A percentile compares a stretch with the other conserved stretches of the same genome.
Evolutionary conservation across 1,140 invertebrate species (phyloP).

Genomic region (Proctacanthus coquilletti): DNA sequence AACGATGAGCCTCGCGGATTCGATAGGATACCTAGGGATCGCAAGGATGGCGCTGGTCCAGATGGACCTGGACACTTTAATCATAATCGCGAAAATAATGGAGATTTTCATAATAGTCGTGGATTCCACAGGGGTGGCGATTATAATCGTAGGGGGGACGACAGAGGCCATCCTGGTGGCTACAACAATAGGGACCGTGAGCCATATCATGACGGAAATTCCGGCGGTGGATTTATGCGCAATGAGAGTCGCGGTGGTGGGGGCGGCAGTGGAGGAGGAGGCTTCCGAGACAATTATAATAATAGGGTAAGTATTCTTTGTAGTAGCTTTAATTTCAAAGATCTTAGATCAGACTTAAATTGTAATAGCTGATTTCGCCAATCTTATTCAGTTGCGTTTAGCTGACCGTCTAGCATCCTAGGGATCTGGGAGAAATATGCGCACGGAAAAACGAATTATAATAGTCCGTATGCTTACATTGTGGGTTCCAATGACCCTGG

Average conservation of each 20-base stretch:
- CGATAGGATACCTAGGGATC: neutral
- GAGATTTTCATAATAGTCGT: conserved; percentile 1
- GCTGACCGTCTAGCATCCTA: too few relatives aligned
- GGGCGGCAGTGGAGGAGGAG: conserved; percentile 5
- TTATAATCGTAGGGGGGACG: neutral
- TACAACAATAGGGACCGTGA: neutral
- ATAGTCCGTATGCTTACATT: too few relatives aligned
- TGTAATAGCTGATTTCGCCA: too few relatives aligned
- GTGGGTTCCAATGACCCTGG: too few relatives aligned
- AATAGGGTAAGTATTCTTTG: conserved; percentile 4
- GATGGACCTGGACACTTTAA: neutral
- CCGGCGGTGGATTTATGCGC: conserved; percentile 5
- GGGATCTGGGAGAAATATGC: too few relatives aligned
- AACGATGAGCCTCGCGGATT: neutral
- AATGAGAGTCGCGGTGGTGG: conserved; percentile 12
- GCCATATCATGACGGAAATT: neutral
- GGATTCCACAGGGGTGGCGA: neutral
- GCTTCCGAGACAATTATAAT: conserved; percentile 5
- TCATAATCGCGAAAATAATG: neutral
- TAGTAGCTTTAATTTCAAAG: too few relatives aligned
- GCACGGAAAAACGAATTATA: too few relatives aligned
- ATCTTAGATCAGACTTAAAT: too few relatives aligned
- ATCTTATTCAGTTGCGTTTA: too few relatives aligned
- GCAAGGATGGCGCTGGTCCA: neutral
- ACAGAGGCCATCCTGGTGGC: neutral